These are phyloP conservation scores for Mythimna loreyi DNA, from an alignment of 2,888 invertebrate species.

Conservation along the genomic window DNA sequence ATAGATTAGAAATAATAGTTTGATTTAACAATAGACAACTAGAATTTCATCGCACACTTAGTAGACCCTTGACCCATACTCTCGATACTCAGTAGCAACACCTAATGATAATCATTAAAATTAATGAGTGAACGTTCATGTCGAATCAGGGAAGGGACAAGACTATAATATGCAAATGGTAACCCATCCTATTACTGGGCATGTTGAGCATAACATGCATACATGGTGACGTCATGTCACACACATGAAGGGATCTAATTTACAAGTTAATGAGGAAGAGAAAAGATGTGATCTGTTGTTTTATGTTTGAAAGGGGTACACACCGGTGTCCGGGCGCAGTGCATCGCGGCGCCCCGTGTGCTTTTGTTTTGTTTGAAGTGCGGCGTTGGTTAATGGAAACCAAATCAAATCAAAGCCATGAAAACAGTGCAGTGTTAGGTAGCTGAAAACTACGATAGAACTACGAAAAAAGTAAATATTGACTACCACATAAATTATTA, in stretches of 20 bases:
- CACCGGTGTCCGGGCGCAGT: neutral
- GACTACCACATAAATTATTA: neutral
- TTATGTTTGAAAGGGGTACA: slow-evolving; percentile 23
- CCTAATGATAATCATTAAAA: slow-evolving; percentile 26
- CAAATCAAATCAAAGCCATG: slow-evolving; percentile 3
- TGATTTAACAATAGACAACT: neutral
- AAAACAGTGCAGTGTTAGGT: neutral
- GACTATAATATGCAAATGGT: slow-evolving; percentile 49
- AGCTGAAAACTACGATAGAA: too few species aligned
- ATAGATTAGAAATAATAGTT: neutral
- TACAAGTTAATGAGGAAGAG: slow-evolving; percentile 51
- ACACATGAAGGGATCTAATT: slow-evolving; percentile 42
- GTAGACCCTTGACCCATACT: slow-evolving; percentile 1
- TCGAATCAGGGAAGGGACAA: slow-evolving; percentile 34
- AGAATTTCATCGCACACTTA: slow-evolving; percentile 3
- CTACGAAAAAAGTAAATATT: too few species aligned
- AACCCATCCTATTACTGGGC: slow-evolving; percentile 30
- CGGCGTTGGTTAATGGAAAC: slow-evolving; percentile 2
- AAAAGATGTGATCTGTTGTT: slow-evolving; percentile 37
- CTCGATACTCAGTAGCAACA: slow-evolving; percentile 6
- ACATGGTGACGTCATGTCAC: slow-evolving; percentile 44
- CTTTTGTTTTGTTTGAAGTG: slow-evolving; percentile 31
- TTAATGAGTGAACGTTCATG: slow-evolving; percentile 29
- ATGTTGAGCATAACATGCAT: slow-evolving; percentile 32
- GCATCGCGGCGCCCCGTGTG: neutral